These are phyloP conservation scores for Uromys caudimaculatus DNA, from an alignment of 2,797 vertebrate genomes.

Conservation along the genomic window DNA sequence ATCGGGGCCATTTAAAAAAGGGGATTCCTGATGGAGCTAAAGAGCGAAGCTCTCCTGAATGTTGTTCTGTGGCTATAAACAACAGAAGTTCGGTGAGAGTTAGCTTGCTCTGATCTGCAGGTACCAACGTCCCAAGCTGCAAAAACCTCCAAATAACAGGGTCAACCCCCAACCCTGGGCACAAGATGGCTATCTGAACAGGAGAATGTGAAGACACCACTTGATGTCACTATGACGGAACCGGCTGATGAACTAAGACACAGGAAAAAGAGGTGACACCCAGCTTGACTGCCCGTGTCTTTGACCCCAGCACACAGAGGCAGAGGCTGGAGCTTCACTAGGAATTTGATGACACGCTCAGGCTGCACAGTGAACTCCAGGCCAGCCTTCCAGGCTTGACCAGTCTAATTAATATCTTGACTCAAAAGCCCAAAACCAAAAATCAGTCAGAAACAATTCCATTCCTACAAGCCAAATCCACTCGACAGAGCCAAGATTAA, in stretches of 20 bases:
- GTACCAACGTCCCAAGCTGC: slow-evolving; percentile 59
- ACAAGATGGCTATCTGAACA: slow-evolving; percentile 77
- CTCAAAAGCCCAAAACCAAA: not conserved
- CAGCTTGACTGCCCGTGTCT: not conserved
- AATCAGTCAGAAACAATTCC: not conserved
- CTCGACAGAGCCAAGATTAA: not conserved
- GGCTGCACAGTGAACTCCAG: not conserved
- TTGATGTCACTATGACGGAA: not conserved
- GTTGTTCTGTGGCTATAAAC: not conserved
- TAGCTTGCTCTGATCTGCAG: slow-evolving; percentile 45
- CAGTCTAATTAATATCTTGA: not conserved
- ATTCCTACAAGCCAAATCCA: not conserved
- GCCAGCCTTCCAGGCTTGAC: not conserved
- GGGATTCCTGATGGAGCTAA: not conserved
- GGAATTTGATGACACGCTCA: not conserved
- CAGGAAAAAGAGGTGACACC: not conserved
- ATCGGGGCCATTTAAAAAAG: not conserved
- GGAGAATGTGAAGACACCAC: slow-evolving; percentile 58
- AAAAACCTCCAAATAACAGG: slow-evolving; percentile 66
- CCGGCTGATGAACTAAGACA: not conserved
- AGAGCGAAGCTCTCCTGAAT: not conserved
- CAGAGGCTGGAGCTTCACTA: not conserved
- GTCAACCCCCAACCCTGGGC: slow-evolving; percentile 44
- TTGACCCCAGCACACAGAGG: not conserved
- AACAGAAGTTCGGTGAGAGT: slow-evolving; percentile 52